phyloP scores from a whole-genome alignment of 2,888 invertebrate species.

The Calephelis perditalis region DNA sequence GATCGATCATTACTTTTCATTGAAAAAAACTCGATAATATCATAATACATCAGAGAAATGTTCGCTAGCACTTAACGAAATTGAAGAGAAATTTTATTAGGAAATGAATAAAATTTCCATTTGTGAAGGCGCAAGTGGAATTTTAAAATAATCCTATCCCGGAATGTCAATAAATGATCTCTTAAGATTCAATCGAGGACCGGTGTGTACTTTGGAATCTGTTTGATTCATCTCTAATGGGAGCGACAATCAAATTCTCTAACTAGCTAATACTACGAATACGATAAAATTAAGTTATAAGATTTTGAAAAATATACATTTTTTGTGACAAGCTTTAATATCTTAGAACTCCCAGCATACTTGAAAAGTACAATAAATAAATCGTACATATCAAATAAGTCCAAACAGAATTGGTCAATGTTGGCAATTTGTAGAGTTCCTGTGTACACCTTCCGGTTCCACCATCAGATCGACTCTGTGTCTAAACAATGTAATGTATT shows the following conservation, averaged over 20 bases:
- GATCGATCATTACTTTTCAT: conserved; percentile 74
- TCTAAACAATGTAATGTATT: no score
- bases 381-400: no score
- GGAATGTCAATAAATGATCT: conserved; percentile 55
- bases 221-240: conserved; percentile 52
- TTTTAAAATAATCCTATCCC: conserved; percentile 34
- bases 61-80: conserved; percentile 24
- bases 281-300: conserved; percentile 38
- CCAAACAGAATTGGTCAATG: no score
- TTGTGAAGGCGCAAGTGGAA: conserved; percentile 16
- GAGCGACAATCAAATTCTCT: conserved; percentile 49
- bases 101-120: conserved; percentile 10
- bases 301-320: no score
- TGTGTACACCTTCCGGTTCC: no score
- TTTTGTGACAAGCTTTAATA: no score
- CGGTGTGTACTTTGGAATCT: conserved; percentile 55
- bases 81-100: conserved; percentile 18
- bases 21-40: conserved; percentile 44
- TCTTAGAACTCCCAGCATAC: no score
- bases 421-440: no score
- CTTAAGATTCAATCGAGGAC: conserved; percentile 53
- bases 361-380: no score
- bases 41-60: conserved; percentile 24
- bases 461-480: no score
- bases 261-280: conserved; percentile 60